Evolutionary conservation across 2,113 vertebrate genomes (phyloP), one percentile per base, ranked within the genome.

Genomic region (Tylochromis polylepis): DNA sequence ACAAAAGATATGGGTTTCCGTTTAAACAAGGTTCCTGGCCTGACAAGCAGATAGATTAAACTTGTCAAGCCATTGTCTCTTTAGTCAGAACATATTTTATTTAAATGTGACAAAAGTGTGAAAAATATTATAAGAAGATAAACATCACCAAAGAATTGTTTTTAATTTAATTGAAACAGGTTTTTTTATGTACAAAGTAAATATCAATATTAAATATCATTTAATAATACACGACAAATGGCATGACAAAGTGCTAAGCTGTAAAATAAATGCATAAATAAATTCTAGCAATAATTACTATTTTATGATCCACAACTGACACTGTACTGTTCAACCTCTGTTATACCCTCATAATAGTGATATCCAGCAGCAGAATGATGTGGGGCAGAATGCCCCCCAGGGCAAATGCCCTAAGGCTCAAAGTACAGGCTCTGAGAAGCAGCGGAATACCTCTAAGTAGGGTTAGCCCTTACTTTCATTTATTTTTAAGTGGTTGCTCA

Each of bases 1-100:
- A 90, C 90, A 87, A 77, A 86, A 29, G 80, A 93, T 92, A 67
- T 55, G 78, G 77, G 59, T 79, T 72, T 67, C 67, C 29, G 4
- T 59, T 88, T 55, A 77, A 85, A 75, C 59, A 83, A 81, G 82
- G 72, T 41, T 86, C 53, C 82, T 72, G 67, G 34, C 85, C 81
- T 11, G 18, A 83, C 84, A 85, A 38, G 59, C 22, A 9, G n/a
- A 67, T 31, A 3, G 11, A 81, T 75, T 78, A 51, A 51, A 36
- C 29, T 18, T 70, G 24, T 82, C 27, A 15, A 62, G 8, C 24
- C 38, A 77, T 53, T 77, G 46, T 34, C 18, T 77, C 43, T 53
- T 31, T 12, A 34, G 46, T 77, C 72, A 53, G 72, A 53, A 53
- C 15, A 3, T n/a, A n/a, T n/a, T n/a, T n/a, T n/a, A n/a, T n/a